Conservation (phyloP, 2,888 invertebrate genomes). For the Linnaemya vulpina region DNA sequence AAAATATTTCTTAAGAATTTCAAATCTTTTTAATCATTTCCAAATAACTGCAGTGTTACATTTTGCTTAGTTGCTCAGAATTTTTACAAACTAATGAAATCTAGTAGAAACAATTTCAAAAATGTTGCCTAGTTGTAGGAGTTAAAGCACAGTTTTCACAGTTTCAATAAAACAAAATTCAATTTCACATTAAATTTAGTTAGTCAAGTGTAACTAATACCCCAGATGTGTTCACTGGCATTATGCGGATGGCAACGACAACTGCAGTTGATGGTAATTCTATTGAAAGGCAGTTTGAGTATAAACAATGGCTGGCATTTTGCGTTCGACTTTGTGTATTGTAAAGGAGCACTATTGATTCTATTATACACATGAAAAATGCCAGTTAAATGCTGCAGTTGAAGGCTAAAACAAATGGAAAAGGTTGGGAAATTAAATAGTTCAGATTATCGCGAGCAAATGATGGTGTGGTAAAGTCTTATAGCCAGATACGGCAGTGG, state of each 20-base stretch:
- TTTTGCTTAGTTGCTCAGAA: background rate
- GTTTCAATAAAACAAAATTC: conserved; percentile 18
- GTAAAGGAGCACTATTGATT: background rate
- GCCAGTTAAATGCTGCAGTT: conserved; percentile 13
- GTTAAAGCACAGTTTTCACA: conserved; percentile 1
- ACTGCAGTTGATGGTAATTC: conserved; percentile 43
- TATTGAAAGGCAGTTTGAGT: background rate
- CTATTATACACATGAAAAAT: background rate
- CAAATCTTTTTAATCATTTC: background rate
- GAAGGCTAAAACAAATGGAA: conserved; percentile 10
- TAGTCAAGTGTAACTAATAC: conserved; percentile 55
- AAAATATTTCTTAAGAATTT: background rate
- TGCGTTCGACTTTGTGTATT: background rate
- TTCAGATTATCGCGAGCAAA: background rate
- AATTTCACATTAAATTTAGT: conserved; percentile 44
- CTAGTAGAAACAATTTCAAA: conserved; percentile 10
- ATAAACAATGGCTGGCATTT: background rate
- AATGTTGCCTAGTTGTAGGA: conserved; percentile 45
- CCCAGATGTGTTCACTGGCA: background rate
- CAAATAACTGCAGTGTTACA: background rate
- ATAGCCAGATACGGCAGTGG: background rate
- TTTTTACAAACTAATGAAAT: background rate
- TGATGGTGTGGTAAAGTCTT: background rate
- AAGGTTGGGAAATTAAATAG: conserved; percentile 23
- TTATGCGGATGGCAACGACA: background rate